phyloP scores from a whole-genome alignment of 2,113 vertebrate species.

The Oxyruncus cristatus region DNA sequence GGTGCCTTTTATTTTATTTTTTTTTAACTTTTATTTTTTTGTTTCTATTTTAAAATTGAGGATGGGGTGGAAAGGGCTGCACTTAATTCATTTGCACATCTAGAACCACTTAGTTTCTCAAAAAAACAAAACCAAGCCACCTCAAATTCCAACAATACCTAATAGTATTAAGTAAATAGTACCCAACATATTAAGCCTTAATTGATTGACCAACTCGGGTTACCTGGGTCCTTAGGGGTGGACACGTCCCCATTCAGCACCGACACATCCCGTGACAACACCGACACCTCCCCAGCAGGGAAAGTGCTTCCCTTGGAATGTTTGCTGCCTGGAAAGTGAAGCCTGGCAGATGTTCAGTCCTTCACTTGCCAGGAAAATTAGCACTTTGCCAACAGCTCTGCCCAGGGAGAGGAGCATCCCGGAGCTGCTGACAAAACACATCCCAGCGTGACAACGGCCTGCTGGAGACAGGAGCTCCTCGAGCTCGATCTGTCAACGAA shows the following conservation, averaged over 20 bases:
- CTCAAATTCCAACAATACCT: not conserved
- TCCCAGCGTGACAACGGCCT: not conserved
- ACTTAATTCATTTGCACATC: not conserved
- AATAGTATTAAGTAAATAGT: no score
- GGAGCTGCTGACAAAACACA: conserved; percentile 14
- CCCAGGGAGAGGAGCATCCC: conserved; percentile 12
- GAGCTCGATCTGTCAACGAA: not conserved
- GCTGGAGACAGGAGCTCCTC: not conserved
- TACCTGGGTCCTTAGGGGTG: not conserved
- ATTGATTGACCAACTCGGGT: not conserved
- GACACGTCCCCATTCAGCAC: not conserved
- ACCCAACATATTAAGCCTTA: not conserved
- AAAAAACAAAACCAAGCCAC: not conserved
- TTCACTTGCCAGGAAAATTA: conserved; percentile 53
- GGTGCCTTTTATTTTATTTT: not conserved
- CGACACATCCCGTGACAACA: not conserved
- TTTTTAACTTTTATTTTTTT: not conserved
- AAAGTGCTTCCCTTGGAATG: not conserved
- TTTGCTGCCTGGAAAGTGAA: not conserved
- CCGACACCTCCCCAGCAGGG: not conserved
- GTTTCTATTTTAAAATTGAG: not conserved
- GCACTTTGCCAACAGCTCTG: not conserved
- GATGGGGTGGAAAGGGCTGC: not conserved
- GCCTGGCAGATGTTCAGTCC: conserved; percentile 52
- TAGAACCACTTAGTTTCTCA: not conserved